These are phyloP conservation scores for Colletes latitarsis DNA, from an alignment of 1,140 invertebrate genomes.

Conservation along the genomic window DNA sequence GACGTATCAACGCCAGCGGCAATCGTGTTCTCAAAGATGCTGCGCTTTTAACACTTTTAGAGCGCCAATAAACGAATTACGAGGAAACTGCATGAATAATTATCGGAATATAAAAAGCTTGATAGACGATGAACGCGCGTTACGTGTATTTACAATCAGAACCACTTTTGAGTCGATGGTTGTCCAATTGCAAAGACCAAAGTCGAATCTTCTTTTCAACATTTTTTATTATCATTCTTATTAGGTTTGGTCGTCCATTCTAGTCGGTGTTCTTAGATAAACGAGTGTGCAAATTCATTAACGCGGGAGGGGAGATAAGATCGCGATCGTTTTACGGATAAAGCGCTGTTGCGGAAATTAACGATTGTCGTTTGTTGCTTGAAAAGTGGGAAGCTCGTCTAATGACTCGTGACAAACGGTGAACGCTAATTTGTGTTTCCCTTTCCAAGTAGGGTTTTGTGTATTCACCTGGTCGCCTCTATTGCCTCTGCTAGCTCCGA, in stretches of 20 bases:
- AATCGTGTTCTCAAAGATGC: neutral
- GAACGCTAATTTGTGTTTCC: neutral
- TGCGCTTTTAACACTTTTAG: constrained; percentile 43
- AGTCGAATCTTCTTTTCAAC: too few relatives aligned
- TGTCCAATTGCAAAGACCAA: neutral
- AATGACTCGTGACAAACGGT: neutral
- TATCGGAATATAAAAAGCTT: neutral
- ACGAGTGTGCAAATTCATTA: neutral
- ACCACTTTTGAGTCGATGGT: neutral
- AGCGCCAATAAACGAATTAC: constrained; percentile 19
- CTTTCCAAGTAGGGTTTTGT: neutral
- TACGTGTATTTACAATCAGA: neutral
- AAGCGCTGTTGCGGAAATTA: neutral
- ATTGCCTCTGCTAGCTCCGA: neutral
- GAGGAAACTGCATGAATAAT: neutral
- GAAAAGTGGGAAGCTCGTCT: neutral
- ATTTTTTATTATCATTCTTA: too few relatives aligned
- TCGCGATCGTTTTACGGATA: neutral
- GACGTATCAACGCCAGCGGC: constrained; percentile 26
- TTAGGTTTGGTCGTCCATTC: too few relatives aligned
- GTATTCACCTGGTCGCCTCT: neutral
- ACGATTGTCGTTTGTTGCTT: too few relatives aligned
- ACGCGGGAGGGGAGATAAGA: neutral
- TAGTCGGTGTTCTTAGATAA: neutral
- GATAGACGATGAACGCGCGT: neutral